Percentiles rank a stretch among this genome's conserved stretches.
Conservation (phyloP, 2,797 vertebrate species). For the Siniperca undulata region DNA sequence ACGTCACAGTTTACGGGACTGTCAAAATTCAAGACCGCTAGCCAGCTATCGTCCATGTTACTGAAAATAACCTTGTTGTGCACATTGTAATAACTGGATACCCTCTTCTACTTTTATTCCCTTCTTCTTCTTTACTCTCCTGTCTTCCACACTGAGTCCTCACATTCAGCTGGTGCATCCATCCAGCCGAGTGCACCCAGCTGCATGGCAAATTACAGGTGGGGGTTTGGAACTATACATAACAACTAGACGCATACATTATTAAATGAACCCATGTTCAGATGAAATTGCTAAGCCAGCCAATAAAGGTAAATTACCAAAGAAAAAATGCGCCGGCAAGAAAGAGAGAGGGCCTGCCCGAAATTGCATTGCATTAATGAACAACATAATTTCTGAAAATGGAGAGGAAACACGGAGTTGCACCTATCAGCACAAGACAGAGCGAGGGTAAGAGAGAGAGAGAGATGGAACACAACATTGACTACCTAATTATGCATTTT, state of each 20-base stretch:
- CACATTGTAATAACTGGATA: not conserved
- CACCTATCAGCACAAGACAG: slow-evolving; percentile 75
- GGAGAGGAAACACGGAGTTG: slow-evolving; percentile 73
- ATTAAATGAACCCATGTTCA: slow-evolving; percentile 81
- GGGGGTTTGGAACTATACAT: slow-evolving; percentile 55
- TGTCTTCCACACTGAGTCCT: slow-evolving; percentile 17
- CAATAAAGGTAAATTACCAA: slow-evolving; percentile 83
- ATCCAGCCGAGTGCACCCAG: slow-evolving; percentile 66
- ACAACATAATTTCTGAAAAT: slow-evolving; percentile 81
- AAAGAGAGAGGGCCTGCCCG: slow-evolving; percentile 47
- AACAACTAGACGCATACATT: slow-evolving; percentile 72
- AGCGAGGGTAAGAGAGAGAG: slow-evolving; percentile 43
- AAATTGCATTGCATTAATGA: slow-evolving; percentile 79
- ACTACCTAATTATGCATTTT: slow-evolving; percentile 86
- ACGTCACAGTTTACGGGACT: not conserved
- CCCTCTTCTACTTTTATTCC: not conserved
- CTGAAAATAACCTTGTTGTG: not conserved
- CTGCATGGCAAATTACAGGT: slow-evolving; percentile 78
- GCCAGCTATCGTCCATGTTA: not conserved
- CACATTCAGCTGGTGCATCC: slow-evolving; percentile 54
- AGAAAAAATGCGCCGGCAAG: slow-evolving; percentile 67
- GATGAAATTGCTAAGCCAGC: slow-evolving; percentile 79
- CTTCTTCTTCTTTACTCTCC: not conserved
- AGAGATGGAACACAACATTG: slow-evolving; percentile 80
- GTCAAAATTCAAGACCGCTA: not conserved